A percentile compares a stretch with the other conserved stretches of the same genome.
Conservation (phyloP, 35 echinoderm and acorn worm genomes). For the Diadema setosum region DNA sequence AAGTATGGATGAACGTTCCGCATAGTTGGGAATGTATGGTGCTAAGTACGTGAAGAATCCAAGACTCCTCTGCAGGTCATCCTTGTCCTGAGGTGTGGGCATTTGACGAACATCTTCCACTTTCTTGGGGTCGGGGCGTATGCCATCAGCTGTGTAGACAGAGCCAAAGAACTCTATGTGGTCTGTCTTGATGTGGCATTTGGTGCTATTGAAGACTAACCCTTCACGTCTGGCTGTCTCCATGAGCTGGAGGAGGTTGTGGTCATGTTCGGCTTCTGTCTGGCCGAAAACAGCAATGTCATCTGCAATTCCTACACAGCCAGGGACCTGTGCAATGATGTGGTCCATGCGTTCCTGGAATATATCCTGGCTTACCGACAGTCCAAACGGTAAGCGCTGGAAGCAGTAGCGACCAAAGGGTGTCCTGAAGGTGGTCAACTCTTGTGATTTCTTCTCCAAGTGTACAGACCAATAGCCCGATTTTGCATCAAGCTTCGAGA, state of each 20-base stretch:
- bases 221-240: background rate
- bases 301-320: constrained; percentile 66
- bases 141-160: background rate
- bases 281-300: constrained; percentile 39
- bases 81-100: constrained; percentile 64
- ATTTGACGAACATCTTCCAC: constrained; percentile 18
- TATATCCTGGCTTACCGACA: constrained; percentile 63
- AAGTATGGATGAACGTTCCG: background rate
- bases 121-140: constrained; percentile 37
- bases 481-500: constrained; percentile 58
- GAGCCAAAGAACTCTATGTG: constrained; percentile 31
- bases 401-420: constrained; percentile 76
- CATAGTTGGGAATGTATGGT: constrained; percentile 37
- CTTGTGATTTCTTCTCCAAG: background rate
- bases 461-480: constrained; percentile 40
- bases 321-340: constrained; percentile 47
- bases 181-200: constrained; percentile 48
- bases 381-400: constrained; percentile 51
- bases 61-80: constrained; percentile 51
- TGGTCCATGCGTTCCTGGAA: constrained; percentile 53
- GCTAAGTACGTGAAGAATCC: constrained; percentile 2
- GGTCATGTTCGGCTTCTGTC: constrained; percentile 53
- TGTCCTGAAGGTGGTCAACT: constrained; percentile 62
- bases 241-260: constrained; percentile 4
- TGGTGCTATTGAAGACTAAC: constrained; percentile 39